Conservation (phyloP, 2,797 vertebrate species). For the Bradypodion ventrale region DNA sequence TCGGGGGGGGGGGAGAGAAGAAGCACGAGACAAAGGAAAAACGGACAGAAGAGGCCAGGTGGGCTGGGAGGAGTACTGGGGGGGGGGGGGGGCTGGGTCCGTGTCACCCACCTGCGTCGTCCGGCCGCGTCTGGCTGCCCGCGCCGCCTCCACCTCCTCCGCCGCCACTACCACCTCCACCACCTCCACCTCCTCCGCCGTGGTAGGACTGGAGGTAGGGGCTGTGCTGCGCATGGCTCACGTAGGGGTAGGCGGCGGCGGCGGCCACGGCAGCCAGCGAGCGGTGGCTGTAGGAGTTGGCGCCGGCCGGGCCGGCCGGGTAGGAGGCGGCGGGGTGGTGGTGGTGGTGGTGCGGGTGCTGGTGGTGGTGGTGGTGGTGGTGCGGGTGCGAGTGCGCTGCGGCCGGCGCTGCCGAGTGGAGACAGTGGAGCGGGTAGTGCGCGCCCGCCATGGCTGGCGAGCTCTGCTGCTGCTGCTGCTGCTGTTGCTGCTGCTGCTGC, state of each 20-base stretch:
- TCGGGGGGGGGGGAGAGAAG: neutral
- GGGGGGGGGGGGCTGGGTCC: conserved; percentile 13
- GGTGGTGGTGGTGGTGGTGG: conserved; percentile 84
- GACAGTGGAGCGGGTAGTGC: conserved; percentile 97
- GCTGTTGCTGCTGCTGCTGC: conserved; percentile 58
- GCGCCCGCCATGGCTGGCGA: conserved; percentile 95
- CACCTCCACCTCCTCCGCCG: conserved; percentile 77
- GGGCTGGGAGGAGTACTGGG: conserved; percentile 21
- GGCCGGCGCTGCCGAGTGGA: conserved; percentile 83
- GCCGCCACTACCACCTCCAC: neutral
- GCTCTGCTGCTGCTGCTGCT: conserved; percentile 74
- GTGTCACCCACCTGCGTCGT: conserved; percentile 93
- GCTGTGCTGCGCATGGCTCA: conserved; percentile 97
- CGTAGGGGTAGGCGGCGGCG: conserved; percentile 92
- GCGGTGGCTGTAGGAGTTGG: conserved; percentile 88
- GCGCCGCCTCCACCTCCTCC: conserved; percentile 53
- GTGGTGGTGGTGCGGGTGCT: conserved; percentile 88
- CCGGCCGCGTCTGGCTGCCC: conserved; percentile 91
- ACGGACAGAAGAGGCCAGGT: conserved; percentile 29
- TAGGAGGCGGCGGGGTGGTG: conserved; percentile 90
- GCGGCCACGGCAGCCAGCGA: conserved; percentile 88
- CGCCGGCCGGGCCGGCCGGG: conserved; percentile 76
- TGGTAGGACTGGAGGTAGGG: conserved; percentile 97
- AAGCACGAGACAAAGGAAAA: neutral
- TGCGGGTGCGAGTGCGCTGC: conserved; percentile 69